Conservation (phyloP, 2,113 vertebrate species). For the Peromyscus leucopus region DNA sequence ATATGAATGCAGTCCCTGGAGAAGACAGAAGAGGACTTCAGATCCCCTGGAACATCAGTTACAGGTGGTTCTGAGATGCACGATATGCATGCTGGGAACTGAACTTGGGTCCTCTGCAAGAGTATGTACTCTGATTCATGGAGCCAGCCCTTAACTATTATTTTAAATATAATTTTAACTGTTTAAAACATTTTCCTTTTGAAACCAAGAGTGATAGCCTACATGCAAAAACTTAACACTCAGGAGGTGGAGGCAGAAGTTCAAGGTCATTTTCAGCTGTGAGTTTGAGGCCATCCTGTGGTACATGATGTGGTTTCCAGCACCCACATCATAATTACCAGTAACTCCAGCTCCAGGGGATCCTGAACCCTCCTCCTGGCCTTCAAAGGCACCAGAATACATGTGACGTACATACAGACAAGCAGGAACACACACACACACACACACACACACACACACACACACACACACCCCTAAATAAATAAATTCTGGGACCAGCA, state of each 20-base stretch:
- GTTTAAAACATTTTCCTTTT: not conserved
- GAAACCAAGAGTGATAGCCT: not conserved
- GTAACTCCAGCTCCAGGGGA: not conserved
- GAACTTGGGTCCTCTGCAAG: not conserved
- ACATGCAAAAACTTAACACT: not conserved
- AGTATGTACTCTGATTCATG: not conserved
- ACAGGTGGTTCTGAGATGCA: not conserved
- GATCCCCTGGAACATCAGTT: not conserved
- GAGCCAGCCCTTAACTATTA: not conserved
- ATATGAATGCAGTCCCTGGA: no score
- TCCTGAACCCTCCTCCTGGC: not conserved
- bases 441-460: no score
- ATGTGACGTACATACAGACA: not conserved
- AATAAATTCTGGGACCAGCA: not conserved
- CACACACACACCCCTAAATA: no score
- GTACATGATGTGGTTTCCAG: not conserved
- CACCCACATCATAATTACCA: not conserved
- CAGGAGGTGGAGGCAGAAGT: not conserved
- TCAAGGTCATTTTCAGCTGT: not conserved
- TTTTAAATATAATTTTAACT: not conserved
- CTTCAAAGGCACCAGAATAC: not conserved
- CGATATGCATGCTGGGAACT: not conserved
- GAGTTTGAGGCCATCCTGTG: not conserved
- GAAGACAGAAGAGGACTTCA: not conserved
- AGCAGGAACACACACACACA: not conserved